A percentile compares a stretch with the other conserved stretches of the same genome.
Evolutionary conservation across 2,888 invertebrate genomes (phyloP).

Genomic region (Lucinisca nassula): DNA sequence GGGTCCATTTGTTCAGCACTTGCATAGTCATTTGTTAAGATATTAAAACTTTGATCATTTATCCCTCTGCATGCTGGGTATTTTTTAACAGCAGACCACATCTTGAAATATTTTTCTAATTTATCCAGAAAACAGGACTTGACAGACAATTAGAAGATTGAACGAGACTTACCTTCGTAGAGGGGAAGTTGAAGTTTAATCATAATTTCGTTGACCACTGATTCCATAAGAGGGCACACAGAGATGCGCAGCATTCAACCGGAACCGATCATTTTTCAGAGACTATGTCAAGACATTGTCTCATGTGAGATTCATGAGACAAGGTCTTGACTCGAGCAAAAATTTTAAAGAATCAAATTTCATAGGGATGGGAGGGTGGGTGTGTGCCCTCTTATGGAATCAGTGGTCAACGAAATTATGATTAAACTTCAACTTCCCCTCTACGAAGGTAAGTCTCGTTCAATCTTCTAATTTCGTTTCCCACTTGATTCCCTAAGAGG

Average conservation of each 20-base stretch:
- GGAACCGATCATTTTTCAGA: background rate
- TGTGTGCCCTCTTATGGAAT: constrained; percentile 8
- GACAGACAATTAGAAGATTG: background rate
- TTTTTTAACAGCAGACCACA: too few relatives aligned
- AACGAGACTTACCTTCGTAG: constrained; percentile 13
- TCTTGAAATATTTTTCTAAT: too few relatives aligned
- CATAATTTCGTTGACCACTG: constrained; percentile 5
- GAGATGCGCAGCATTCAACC: constrained; percentile 3
- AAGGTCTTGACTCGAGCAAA: background rate
- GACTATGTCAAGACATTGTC: background rate
- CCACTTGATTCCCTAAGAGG: constrained; percentile 4
- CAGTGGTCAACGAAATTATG: constrained; percentile 8
- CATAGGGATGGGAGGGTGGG: constrained; percentile 1
- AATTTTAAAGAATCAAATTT: background rate
- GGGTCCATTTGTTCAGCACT: too few relatives aligned
- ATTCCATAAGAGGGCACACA: constrained; percentile 6
- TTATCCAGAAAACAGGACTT: too few relatives aligned
- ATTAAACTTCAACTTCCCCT: constrained; percentile 15
- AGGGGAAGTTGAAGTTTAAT: constrained; percentile 13
- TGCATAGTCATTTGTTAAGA: too few relatives aligned
- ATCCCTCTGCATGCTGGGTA: too few relatives aligned
- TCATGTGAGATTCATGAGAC: background rate
- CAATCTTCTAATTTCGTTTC: constrained; percentile 3
- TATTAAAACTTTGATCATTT: too few relatives aligned
- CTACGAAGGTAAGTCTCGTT: constrained; percentile 15